Evolutionary conservation across 2,797 vertebrate genomes (phyloP), one percentile per base, ranked within the genome.

Genomic region (Notoglanidium macrostoma): DNA sequence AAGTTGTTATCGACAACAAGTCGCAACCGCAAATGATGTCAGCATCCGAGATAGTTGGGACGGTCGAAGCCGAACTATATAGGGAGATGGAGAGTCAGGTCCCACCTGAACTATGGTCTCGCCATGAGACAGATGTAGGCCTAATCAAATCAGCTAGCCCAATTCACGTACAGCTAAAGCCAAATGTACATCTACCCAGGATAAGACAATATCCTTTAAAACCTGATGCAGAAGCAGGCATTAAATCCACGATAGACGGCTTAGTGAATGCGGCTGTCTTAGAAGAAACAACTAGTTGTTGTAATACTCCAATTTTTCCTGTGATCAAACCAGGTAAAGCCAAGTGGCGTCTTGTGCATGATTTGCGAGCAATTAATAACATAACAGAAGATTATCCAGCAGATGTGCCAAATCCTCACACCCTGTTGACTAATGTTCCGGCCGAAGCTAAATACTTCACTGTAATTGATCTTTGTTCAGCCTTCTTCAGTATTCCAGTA

Each of bases 111-210:
- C 21, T 72, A 8, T 72, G 40, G 29, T 73, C 35, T 3, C 19
- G 10, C 2, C 70, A 44, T 73, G 35, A 44, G 2, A 73, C 70
- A 0, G 35, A 44, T 73, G 68, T 73, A 9, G 35, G 19, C 0
- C 21, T 46, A 2, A 11, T 73, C 4, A 44, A 73, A 46, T 73
- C 70, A 46, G 40, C 19, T 10, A 44, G 70, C 44, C 70, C 40
- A 1, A 23, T 46, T 73, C n/a, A 12, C 9, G n/a, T 63, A 4
- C 8, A 12, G 17, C 5, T 21, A 0, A 40, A 2, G 10, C 35
- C 17, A 21, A 6, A 2, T 2, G 2, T 1, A 2, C 0, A 6
- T 40, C 3, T 40, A 19, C 68, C 68, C 0, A 0, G 5, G 1
- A 40, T 9, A 21, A 5, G 1, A 40, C 68, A 73, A 11, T 73